phyloP scores from a whole-genome alignment of 1,140 invertebrate species.

The Drosophila funebris region DNA sequence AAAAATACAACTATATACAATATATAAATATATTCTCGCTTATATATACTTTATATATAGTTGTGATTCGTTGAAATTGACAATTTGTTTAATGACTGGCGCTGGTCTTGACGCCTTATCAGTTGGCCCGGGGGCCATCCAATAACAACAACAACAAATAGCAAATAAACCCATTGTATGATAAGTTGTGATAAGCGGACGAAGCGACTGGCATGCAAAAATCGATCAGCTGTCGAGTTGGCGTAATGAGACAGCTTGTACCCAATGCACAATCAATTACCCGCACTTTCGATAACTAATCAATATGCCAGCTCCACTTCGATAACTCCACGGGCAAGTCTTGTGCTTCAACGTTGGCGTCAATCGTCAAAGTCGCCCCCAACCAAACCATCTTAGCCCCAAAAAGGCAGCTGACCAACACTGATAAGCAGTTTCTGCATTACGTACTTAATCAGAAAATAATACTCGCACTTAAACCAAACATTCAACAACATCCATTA shows the following conservation, averaged over 20 bases:
- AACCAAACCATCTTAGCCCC: conserved; percentile 6
- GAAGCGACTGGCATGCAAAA: conserved; percentile 61
- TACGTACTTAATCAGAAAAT: conserved; percentile 15
- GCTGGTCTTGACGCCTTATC: conserved; percentile 29
- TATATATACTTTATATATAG: background rate
- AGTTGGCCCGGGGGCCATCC: conserved; percentile 8
- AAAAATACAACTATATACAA: background rate
- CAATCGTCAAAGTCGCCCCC: conserved; percentile 4
- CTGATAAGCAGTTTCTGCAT: conserved; percentile 17
- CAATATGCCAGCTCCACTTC: conserved; percentile 50
- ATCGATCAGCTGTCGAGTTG: conserved; percentile 73
- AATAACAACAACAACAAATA: conserved; percentile 41
- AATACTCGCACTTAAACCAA: conserved; percentile 2
- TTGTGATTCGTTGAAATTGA: conserved; percentile 38
- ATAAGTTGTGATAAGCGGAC: conserved; percentile 10
- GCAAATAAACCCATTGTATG: conserved; percentile 1
- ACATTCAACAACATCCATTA: conserved; percentile 16
- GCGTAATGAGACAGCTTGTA: conserved; percentile 62
- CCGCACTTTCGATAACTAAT: conserved; percentile 63
- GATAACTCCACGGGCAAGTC: background rate
- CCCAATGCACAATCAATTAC: conserved; percentile 66
- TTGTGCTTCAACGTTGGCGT: conserved; percentile 22
- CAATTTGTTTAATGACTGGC: conserved; percentile 27
- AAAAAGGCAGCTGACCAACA: conserved; percentile 29
- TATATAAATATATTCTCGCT: background rate